These are phyloP conservation scores for Drosophila mimica DNA, from an alignment of 2,888 invertebrate genomes.

Conservation along the genomic window DNA sequence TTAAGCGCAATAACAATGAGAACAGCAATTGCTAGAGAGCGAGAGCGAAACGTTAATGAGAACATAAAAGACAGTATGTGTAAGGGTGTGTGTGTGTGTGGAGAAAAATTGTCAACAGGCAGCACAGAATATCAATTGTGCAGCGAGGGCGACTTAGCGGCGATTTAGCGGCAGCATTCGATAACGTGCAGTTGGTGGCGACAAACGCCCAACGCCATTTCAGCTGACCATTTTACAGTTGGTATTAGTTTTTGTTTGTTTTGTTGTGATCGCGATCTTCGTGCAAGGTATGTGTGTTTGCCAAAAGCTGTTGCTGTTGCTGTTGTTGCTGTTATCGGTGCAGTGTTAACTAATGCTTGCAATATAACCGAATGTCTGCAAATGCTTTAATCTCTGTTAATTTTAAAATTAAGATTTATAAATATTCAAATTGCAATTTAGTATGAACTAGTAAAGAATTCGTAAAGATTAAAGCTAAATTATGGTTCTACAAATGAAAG, in stretches of 20 bases:
- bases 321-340: neutral
- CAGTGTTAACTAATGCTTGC: conserved; percentile 17
- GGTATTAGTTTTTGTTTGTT: conserved; percentile 36
- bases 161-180: conserved; percentile 40
- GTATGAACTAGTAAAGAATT: neutral
- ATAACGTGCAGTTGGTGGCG: conserved; percentile 64
- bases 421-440: neutral
- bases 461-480: neutral
- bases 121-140: neutral
- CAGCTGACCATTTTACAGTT: conserved; percentile 35
- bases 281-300: neutral
- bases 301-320: neutral
- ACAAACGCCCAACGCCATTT: conserved; percentile 38
- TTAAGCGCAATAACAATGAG: conserved; percentile 30
- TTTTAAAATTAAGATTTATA: neutral
- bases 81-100: neutral
- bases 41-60: conserved; percentile 9
- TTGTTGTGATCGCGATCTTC: conserved; percentile 53
- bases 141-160: conserved; percentile 15
- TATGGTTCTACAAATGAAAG: neutral
- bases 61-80: conserved; percentile 12
- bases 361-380: conserved; percentile 35
- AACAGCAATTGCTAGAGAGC: conserved; percentile 19
- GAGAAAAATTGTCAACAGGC: conserved; percentile 59
- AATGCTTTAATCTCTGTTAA: conserved; percentile 25